phyloP scores from a whole-genome alignment of 2,888 invertebrate species.

The Belgica antarctica region DNA sequence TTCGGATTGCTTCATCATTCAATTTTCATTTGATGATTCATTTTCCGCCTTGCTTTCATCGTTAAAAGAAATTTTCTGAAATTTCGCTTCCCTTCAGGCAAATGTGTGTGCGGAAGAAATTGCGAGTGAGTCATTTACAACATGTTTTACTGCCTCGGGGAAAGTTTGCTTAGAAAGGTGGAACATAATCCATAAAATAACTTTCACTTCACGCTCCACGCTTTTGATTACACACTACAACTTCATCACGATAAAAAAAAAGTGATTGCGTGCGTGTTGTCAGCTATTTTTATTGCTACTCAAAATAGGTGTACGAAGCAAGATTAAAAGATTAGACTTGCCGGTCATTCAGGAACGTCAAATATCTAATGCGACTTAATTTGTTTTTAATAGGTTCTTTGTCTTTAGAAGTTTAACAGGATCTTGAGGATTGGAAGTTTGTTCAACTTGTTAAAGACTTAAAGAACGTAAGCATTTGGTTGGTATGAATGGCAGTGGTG shows the following conservation, averaged over 20 bases:
- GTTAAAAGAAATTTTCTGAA: too few relatives aligned
- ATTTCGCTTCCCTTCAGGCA: background rate
- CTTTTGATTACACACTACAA: background rate
- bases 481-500: too few relatives aligned
- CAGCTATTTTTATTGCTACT: background rate
- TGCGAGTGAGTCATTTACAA: conserved; percentile 41
- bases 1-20: background rate
- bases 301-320: background rate
- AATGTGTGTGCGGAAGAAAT: conserved; percentile 26
- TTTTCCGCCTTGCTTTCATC: background rate
- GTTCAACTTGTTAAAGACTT: too few relatives aligned
- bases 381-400: too few relatives aligned
- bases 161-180: background rate
- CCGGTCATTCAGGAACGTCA: too few relatives aligned
- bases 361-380: too few relatives aligned
- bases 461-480: too few relatives aligned
- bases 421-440: too few relatives aligned
- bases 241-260: conserved; percentile 20
- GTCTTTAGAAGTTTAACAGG: too few relatives aligned
- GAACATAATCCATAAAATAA: conserved; percentile 18
- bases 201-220: background rate
- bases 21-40: background rate
- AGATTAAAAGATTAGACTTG: background rate
- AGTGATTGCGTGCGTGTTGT: background rate
- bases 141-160: conserved; percentile 14